A percentile compares a stretch with the other conserved stretches of the same genome.
Conservation (phyloP, 1,140 invertebrate species). For the Zeugodacus cucurbitae region DNA sequence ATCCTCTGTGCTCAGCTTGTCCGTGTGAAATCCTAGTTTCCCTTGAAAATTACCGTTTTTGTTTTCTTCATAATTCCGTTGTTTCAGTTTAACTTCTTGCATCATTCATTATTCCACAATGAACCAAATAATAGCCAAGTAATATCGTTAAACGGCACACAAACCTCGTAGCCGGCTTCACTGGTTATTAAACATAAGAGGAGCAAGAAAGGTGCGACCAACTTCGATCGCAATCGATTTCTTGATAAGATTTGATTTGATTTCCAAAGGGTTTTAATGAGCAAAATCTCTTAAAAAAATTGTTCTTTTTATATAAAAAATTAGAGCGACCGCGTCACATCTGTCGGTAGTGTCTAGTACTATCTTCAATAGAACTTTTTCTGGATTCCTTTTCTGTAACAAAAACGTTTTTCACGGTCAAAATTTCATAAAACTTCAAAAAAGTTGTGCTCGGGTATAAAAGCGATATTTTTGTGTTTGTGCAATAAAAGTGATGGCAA, state of each 20-base stretch:
- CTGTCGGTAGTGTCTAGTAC: too few species aligned
- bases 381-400: too few species aligned
- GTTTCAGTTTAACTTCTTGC: not conserved
- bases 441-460: too few species aligned
- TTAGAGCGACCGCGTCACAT: too few species aligned
- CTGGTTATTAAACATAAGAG: not conserved
- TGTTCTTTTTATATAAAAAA: too few species aligned
- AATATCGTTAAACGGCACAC: not conserved
- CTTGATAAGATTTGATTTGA: too few species aligned
- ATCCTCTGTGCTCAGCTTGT: not conserved
- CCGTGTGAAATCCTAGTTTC: not conserved
- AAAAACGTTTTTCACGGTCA: too few species aligned
- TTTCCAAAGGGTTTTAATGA: too few species aligned
- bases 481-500: not conserved
- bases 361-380: too few species aligned
- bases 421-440: too few species aligned
- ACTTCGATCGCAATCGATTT: not conserved
- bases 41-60: not conserved
- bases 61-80: not conserved
- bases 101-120: not conserved
- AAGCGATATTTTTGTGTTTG: not conserved
- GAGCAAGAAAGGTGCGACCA: not conserved
- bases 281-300: too few species aligned
- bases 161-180: not conserved
- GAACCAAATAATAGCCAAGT: not conserved